Conservation (phyloP, 2,888 invertebrate genomes). For the Eupithecia subumbrata region DNA sequence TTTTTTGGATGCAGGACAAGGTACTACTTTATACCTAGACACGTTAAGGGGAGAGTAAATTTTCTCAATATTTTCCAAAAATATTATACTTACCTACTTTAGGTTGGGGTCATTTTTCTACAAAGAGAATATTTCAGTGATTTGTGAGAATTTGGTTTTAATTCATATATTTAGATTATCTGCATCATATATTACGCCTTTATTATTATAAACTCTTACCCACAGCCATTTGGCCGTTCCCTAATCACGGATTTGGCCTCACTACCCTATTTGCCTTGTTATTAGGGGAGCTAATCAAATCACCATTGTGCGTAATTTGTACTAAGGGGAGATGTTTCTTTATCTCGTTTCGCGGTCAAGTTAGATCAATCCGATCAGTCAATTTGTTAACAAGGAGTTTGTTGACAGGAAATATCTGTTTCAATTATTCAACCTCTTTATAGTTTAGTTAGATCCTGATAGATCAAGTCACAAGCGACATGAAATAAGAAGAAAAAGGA, state of each 20-base stretch:
- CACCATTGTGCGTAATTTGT: slow-evolving; percentile 38
- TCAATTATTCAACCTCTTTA: neutral
- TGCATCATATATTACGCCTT: neutral
- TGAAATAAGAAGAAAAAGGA: neutral
- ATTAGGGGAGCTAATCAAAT: slow-evolving; percentile 51
- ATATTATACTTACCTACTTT: neutral
- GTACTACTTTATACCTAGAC: too few relatives aligned
- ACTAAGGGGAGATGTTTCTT: slow-evolving; percentile 17
- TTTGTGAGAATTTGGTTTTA: neutral
- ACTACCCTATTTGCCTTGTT: slow-evolving; percentile 39
- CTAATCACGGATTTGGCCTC: slow-evolving; percentile 4
- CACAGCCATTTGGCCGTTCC: neutral
- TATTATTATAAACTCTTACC: neutral
- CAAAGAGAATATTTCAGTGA: neutral
- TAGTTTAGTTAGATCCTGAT: neutral
- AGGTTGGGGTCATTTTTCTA: too few relatives aligned
- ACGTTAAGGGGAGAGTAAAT: too few relatives aligned
- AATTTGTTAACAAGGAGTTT: neutral
- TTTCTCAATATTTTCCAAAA: neutral
- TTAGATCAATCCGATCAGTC: slow-evolving; percentile 2
- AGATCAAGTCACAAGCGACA: neutral
- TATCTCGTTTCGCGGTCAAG: slow-evolving; percentile 12
- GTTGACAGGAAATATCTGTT: neutral
- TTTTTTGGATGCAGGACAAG: too few relatives aligned
- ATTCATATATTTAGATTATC: neutral